Conservation (phyloP, 2,797 vertebrate species). For the Galago senegalensis region DNA sequence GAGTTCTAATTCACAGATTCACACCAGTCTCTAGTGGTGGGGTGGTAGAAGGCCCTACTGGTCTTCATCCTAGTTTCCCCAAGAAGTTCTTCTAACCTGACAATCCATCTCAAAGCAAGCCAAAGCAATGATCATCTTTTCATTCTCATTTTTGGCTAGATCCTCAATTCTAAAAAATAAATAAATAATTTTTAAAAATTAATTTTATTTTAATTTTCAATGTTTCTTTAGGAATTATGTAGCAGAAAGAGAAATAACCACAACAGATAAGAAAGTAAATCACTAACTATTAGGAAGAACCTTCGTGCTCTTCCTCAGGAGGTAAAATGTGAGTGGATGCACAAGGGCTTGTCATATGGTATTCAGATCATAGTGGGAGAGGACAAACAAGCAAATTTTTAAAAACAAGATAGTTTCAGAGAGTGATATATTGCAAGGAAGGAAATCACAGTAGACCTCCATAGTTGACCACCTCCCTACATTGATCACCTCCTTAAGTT, state of each 20-base stretch:
- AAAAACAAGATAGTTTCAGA: background rate
- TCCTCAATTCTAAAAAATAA: background rate
- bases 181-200: too few species aligned
- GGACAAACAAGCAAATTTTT: background rate
- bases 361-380: background rate
- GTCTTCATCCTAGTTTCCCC: background rate
- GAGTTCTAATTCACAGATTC: background rate
- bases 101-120: background rate
- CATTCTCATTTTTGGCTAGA: background rate
- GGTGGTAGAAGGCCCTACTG: rapidly evolving
- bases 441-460: background rate
- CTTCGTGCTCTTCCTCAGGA: background rate
- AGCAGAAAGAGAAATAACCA: background rate
- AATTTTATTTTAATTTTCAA: background rate
- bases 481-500: too few species aligned
- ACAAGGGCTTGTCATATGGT: background rate
- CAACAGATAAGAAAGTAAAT: background rate
- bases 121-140: background rate
- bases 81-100: background rate
- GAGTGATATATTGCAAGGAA: background rate
- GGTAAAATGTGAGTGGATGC: background rate
- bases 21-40: background rate
- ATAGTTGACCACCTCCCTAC: too few species aligned
- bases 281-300: rapidly evolving
- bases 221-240: background rate